Percentiles rank a stretch among this genome's conserved stretches.
phyloP scores from a whole-genome alignment of 2,888 invertebrate genomes.

The Cheilosia vernalis region DNA sequence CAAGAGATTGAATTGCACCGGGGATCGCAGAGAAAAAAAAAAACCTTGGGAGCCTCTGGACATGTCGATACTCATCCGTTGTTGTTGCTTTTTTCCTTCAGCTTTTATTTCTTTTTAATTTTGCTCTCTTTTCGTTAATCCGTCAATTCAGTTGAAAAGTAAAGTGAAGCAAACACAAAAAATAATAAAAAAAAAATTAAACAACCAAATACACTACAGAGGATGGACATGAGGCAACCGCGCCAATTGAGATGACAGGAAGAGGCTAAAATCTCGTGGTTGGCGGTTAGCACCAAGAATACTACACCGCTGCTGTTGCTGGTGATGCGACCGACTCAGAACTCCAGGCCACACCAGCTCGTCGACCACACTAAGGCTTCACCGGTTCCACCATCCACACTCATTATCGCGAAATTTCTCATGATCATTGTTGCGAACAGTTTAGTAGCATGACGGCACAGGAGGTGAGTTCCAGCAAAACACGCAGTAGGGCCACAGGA shows the following conservation, averaged over 20 bases:
- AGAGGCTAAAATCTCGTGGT: conserved; percentile 75
- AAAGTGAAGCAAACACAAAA: conserved; percentile 39
- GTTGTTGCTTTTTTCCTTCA: conserved; percentile 16
- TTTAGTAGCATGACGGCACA: conserved; percentile 70
- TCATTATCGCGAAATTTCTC: conserved; percentile 76
- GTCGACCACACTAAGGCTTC: conserved; percentile 69
- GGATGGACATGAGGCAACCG: conserved; percentile 70
- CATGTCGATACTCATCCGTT: conserved; percentile 73
- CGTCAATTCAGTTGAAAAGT: conserved; percentile 71
- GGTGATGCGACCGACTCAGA: conserved; percentile 34
- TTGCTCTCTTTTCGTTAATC: conserved; percentile 70
- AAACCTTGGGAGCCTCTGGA: conserved; percentile 74
- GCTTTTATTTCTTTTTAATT: conserved; percentile 31
- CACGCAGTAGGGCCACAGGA: conserved; percentile 21
- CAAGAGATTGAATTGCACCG: conserved; percentile 74
- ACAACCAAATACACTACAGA: conserved; percentile 62
- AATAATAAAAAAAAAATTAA: too few relatives aligned
- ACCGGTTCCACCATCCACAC: conserved; percentile 66
- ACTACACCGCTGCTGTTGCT: conserved; percentile 39
- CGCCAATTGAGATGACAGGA: conserved; percentile 76
- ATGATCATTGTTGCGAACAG: conserved; percentile 75
- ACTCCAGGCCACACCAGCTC: conserved; percentile 43
- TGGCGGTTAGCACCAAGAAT: conserved; percentile 72
- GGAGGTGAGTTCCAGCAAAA: conserved; percentile 19
- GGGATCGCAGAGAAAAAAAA: conserved; percentile 54